Percentiles rank a stretch among this genome's conserved stretches.
Conservation (phyloP, 1,140 invertebrate species). For the Eufriesea mexicana region DNA sequence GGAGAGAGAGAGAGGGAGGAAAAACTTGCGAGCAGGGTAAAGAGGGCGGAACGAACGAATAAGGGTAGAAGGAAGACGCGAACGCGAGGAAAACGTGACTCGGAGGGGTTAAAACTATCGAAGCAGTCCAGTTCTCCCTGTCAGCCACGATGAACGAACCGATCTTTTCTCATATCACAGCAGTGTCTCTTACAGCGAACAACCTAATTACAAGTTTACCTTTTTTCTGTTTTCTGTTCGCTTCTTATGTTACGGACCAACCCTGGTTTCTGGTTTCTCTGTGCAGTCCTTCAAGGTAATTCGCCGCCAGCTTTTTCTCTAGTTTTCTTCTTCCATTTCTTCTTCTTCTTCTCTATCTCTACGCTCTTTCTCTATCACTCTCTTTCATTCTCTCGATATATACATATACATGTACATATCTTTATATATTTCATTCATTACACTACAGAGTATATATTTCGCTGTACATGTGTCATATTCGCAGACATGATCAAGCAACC, state of each 20-base stretch:
- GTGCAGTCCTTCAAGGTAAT: constrained; percentile 80
- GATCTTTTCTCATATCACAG: constrained; percentile 50
- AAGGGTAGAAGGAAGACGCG: background rate
- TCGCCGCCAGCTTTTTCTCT: constrained; percentile 72
- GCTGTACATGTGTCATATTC: constrained; percentile 33
- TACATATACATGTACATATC: constrained; percentile 33
- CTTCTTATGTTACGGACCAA: constrained; percentile 79
- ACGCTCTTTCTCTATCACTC: constrained; percentile 8
- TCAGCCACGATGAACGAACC: constrained; percentile 29
- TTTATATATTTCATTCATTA: constrained; percentile 42
- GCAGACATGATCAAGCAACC: constrained; percentile 38
- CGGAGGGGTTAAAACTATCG: constrained; percentile 21
- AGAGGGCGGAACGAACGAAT: background rate
- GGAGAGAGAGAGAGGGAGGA: background rate
- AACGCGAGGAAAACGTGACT: background rate
- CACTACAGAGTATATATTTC: constrained; percentile 23
- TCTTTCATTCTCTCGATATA: constrained; percentile 14
- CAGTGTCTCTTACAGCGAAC: constrained; percentile 69
- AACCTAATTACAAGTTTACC: constrained; percentile 75
- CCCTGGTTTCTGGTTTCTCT: constrained; percentile 79
- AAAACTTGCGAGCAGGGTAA: background rate
- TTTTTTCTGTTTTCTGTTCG: constrained; percentile 79
- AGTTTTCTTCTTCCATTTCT: constrained; percentile 51
- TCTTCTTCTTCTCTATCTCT: constrained; percentile 35
- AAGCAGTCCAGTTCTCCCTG: background rate